A percentile compares a stretch with the other conserved stretches of the same genome.
Evolutionary conservation across 2,888 invertebrate genomes (phyloP).

Genomic region (Thalpophila matura): DNA sequence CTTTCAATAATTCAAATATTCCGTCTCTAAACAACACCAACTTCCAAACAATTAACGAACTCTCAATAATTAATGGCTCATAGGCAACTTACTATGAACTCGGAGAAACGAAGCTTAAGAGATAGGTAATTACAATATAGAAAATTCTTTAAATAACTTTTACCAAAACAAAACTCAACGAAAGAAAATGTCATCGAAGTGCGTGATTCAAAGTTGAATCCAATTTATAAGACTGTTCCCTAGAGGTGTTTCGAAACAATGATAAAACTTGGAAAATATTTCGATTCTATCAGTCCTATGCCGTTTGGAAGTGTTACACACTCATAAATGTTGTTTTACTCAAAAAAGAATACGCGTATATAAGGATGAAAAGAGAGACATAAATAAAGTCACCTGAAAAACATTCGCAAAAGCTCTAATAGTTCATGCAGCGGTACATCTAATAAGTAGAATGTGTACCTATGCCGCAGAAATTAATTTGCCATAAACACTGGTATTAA

Average conservation of each 20-base stretch:
- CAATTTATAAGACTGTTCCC: slow-evolving; percentile 88
- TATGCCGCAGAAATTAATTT: slow-evolving; percentile 83
- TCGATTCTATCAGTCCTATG: slow-evolving; percentile 71
- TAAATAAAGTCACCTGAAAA: neutral
- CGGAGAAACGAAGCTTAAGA: slow-evolving; percentile 46
- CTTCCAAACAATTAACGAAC: slow-evolving; percentile 80
- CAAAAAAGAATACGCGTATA: slow-evolving; percentile 13
- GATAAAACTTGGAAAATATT: slow-evolving; percentile 83
- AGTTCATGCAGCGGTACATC: slow-evolving; percentile 30
- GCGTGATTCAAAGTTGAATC: slow-evolving; percentile 86
- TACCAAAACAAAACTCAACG: slow-evolving; percentile 62
- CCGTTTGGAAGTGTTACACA: slow-evolving; percentile 37
- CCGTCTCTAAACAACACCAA: slow-evolving; percentile 73
- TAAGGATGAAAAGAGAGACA: slow-evolving; percentile 4
- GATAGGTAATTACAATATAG: slow-evolving; percentile 52
- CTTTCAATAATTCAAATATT: slow-evolving; percentile 81
- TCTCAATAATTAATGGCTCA: slow-evolving; percentile 74
- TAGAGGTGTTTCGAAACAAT: slow-evolving; percentile 85
- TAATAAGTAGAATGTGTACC: slow-evolving; percentile 56
- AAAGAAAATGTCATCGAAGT: slow-evolving; percentile 71
- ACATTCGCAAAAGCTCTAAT: slow-evolving; percentile 8
- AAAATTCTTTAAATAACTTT: slow-evolving; percentile 57
- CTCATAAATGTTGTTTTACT: slow-evolving; percentile 24
- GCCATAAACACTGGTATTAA: slow-evolving; percentile 85
- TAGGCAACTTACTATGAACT: slow-evolving; percentile 63